These are phyloP conservation scores for Tetraodon nigroviridis DNA, from an alignment of 2,113 vertebrate genomes.

Conservation along the genomic window DNA sequence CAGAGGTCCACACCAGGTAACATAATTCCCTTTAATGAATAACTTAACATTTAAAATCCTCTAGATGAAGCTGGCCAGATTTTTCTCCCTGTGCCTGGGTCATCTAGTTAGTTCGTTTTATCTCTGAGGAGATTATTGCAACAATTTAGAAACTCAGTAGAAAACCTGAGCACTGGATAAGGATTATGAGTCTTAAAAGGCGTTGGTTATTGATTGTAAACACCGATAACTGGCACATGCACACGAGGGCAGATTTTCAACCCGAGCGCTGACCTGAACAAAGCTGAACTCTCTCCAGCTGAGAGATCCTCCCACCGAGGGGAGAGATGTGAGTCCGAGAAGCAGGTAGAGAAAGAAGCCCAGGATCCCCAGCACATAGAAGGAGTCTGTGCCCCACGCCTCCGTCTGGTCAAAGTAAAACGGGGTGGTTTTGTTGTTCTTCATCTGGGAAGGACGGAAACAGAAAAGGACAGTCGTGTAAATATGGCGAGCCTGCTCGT, in stretches of 20 bases:
- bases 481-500: neutral
- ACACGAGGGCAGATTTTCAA: constrained; percentile 15
- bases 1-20: constrained; percentile 51
- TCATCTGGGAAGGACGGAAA: constrained; percentile 52
- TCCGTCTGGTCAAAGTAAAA: constrained; percentile 62
- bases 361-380: constrained; percentile 79
- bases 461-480: constrained; percentile 9
- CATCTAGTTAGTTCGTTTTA: constrained; percentile 46
- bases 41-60: constrained; percentile 74
- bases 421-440: constrained; percentile 71
- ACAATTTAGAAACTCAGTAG: constrained; percentile 47
- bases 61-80: constrained; percentile 39
- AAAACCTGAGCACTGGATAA: constrained; percentile 35
- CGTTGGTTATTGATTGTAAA: constrained; percentile 28
- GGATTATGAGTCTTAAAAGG: constrained; percentile 17
- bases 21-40: constrained; percentile 75
- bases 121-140: constrained; percentile 44
- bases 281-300: constrained; percentile 89
- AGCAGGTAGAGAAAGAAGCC: constrained; percentile 88
- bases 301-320: constrained; percentile 86
- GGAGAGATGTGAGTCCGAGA: constrained; percentile 89
- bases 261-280: constrained; percentile 53
- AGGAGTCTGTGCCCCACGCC: constrained; percentile 81
- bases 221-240: neutral
- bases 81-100: constrained; percentile 31